Evolutionary conservation across 2,888 invertebrate species (phyloP).

Genomic region (Callimorpha dominula): DNA sequence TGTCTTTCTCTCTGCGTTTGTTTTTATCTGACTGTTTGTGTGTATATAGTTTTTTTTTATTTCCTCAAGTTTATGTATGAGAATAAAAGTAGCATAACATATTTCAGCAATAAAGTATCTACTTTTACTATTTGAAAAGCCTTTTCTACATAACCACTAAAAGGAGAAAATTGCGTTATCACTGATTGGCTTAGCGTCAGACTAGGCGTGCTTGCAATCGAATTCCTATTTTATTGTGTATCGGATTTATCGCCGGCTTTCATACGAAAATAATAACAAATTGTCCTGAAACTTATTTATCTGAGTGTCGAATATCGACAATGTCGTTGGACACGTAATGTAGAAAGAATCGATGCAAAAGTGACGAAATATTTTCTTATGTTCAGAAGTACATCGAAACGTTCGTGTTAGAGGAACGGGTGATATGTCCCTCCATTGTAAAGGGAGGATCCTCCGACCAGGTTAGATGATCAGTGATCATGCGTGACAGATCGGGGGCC

Average conservation of each 20-base stretch:
- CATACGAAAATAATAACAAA: slow-evolving; percentile 15
- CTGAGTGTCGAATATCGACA: slow-evolving; percentile 4
- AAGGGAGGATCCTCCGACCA: too few relatives aligned
- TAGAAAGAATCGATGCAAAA: too few relatives aligned
- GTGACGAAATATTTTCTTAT: neutral
- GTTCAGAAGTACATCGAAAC: too few relatives aligned
- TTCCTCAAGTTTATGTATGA: neutral
- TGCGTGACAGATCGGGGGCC: too few relatives aligned
- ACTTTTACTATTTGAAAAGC: neutral
- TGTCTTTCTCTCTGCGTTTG: too few relatives aligned
- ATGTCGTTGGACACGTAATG: neutral
- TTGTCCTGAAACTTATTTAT: slow-evolving; percentile 9
- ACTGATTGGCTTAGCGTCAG: slow-evolving; percentile 8
- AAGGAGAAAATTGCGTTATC: neutral
- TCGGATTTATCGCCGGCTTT: slow-evolving; percentile 6
- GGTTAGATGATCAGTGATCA: too few relatives aligned
- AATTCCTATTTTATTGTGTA: slow-evolving; percentile 13
- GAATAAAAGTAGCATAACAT: neutral
- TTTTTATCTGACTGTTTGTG: too few relatives aligned
- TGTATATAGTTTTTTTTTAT: too few relatives aligned
- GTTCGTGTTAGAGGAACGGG: neutral
- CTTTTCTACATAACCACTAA: neutral
- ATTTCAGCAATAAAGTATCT: neutral
- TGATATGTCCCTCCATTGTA: too few relatives aligned
- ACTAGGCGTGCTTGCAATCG: slow-evolving; percentile 11